Evolutionary conservation across 1,140 invertebrate species (phyloP), one percentile per base, ranked within the genome.

Genomic region (Yoshiicerus persimilis): DNA sequence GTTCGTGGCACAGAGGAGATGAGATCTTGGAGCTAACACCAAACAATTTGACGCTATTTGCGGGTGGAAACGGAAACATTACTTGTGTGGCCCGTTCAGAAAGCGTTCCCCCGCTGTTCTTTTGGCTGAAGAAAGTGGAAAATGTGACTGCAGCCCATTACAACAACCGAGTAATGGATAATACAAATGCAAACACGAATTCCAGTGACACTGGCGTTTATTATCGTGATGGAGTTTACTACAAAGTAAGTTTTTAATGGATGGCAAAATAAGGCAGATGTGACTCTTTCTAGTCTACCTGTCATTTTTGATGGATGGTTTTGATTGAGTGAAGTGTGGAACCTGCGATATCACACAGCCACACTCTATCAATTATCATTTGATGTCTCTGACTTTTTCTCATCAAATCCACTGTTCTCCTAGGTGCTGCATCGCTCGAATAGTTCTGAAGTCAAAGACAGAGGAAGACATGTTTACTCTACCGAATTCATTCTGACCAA

Each of bases 21-120:
- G 89, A 91, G 66, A 89, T 91, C 39, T 30, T 91, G 70, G 87
- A 88, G 70, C 23, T 91, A 13, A 89, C 23, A 47, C 90, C 90
- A 25, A 87, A 34, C 13, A 91, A 90, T 87, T 75, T 91, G 83
- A 90, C 87, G 23, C 38, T 91, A 4, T 77, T 32, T 66, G 75
- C 88, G 38, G 90, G 90, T 27, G 56, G 87, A 16, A 86, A 34
- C 70, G 89, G 87, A 30, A 88, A 36, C 41, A 86, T 91, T 23
- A 90, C 90, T 75, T 91, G 90, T 47, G 47, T 89, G 4, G 90
- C 89, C 20, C 75, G 89, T 20, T 89, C 85, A 23, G 87, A 91
- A 34, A 84, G 32, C 32, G 62, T 47, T 32, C 38, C 87, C 16
- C 90, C 89, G 11, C 64, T 32, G 34, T 77, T 91, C 30, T 32